A percentile compares a stretch with the other conserved stretches of the same genome.
Evolutionary conservation across 2,888 invertebrate species (phyloP).

Genomic region (Hymenopus coronatus): DNA sequence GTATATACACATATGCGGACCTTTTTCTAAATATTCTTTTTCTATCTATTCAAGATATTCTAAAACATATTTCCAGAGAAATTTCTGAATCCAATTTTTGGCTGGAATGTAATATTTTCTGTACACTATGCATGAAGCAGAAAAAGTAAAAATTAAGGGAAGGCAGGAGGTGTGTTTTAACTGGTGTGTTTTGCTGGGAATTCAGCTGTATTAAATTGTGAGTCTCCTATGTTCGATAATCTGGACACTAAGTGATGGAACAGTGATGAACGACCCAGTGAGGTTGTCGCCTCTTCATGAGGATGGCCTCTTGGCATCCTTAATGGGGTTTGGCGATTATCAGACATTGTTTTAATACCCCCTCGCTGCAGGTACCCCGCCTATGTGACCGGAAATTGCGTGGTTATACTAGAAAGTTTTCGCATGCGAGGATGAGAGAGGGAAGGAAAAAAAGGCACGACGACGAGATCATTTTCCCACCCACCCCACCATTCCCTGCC

Average conservation of each 20-base stretch:
- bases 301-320: background rate
- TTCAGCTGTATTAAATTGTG: background rate
- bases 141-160: too few relatives aligned
- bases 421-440: background rate
- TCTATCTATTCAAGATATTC: too few relatives aligned
- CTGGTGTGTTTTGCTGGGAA: background rate
- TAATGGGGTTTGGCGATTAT: constrained; percentile 5
- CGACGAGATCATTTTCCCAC: background rate
- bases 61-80: too few relatives aligned
- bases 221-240: background rate
- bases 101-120: too few relatives aligned
- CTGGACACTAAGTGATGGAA: background rate
- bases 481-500: background rate
- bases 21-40: too few relatives aligned
- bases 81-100: too few relatives aligned
- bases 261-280: background rate
- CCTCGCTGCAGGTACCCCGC: background rate
- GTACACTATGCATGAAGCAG: too few relatives aligned
- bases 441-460: background rate
- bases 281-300: background rate
- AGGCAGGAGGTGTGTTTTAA: background rate
- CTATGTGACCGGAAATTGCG: background rate
- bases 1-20: too few relatives aligned
- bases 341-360: background rate
- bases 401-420: background rate